Evolutionary conservation across 1,140 invertebrate species (phyloP), one percentile per base, ranked within the genome.

Genomic region (Brachionus rotundiformis): DNA sequence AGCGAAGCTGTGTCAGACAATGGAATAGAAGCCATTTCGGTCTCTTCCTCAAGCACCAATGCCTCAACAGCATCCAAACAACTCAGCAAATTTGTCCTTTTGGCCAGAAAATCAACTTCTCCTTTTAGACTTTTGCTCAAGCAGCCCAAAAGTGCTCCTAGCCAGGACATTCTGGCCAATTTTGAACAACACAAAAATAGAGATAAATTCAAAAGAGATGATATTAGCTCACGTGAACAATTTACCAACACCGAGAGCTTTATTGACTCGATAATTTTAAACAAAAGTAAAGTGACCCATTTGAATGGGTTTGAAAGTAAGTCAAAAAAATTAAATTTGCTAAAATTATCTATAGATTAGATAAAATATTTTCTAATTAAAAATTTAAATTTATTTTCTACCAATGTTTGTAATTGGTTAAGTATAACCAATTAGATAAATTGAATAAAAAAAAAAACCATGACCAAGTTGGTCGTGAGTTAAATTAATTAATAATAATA

Each of bases 51-150:
- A 73, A 44, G 19, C 19, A 41, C 16, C 6, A 8, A 16, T 25
- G 1, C 19, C 7, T 68, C 63, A 16, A 68, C 23, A 73, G 27
- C 8, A 44, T 23, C 29, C 3, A 36, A 39, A 36, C n/a, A 23
- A 8, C 7, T 54, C 0, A 54, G 10, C 41, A 73, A 73, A 73
- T 13, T 25, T 23, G 16, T 44, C 27, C 16, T 25, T 10, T 13
- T 73, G 33, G 68, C 68, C 10, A 23, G 68, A 44, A 73, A 73
- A 44, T 73, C 68, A 13, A 73, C 68, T 13, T 73, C 68, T 11
- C 68, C 68, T 19, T 44, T 73, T n/a, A 73, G 41, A 73, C 25
- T 73, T 6, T 8, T 44, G 19, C 39, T 73, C 2, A 27, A 44
- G 1, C 36, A 73, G 10, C 13, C 36, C 10, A 73, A 47, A 73